Percentiles rank a stretch among this genome's conserved stretches.
Evolutionary conservation across 2,888 invertebrate species (phyloP).

Genomic region (Drosophila sordidapex): DNA sequence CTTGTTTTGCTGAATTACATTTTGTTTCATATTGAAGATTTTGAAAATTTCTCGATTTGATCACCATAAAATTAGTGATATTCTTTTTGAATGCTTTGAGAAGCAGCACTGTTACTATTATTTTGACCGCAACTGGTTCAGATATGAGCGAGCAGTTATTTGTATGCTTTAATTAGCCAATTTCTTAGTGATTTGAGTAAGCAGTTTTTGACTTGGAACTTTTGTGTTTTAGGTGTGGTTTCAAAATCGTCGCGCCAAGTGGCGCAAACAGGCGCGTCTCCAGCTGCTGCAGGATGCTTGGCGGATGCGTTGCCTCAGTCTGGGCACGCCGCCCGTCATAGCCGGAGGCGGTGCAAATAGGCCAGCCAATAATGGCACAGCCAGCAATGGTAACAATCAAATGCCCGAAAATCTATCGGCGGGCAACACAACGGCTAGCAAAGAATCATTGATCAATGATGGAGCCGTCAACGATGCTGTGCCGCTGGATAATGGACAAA

Average conservation of each 20-base stretch:
- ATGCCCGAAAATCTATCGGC: constrained; percentile 82
- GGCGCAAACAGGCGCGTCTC: constrained; percentile 94
- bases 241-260: constrained; percentile 95
- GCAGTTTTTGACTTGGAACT: constrained; percentile 10
- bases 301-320: constrained; percentile 94
- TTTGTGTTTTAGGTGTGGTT: constrained; percentile 91
- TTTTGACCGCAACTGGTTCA: background rate
- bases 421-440: constrained; percentile 42
- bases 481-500: constrained; percentile 45
- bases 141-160: background rate
- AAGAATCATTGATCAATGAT: constrained; percentile 55
- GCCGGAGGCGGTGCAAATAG: constrained; percentile 84
- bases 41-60: background rate
- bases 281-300: constrained; percentile 95
- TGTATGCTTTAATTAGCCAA: background rate
- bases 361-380: constrained; percentile 40
- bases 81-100: background rate
- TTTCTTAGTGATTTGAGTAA: background rate
- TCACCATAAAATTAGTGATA: background rate
- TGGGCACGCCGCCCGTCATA: constrained; percentile 88
- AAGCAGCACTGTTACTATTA: background rate
- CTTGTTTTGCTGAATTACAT: background rate
- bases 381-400: constrained; percentile 50
- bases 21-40: background rate
- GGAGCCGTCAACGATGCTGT: constrained; percentile 32